A percentile compares a stretch with the other conserved stretches of the same genome.
Conservation (phyloP, 2,888 invertebrate genomes). For the Drosophila fulvimacula region DNA sequence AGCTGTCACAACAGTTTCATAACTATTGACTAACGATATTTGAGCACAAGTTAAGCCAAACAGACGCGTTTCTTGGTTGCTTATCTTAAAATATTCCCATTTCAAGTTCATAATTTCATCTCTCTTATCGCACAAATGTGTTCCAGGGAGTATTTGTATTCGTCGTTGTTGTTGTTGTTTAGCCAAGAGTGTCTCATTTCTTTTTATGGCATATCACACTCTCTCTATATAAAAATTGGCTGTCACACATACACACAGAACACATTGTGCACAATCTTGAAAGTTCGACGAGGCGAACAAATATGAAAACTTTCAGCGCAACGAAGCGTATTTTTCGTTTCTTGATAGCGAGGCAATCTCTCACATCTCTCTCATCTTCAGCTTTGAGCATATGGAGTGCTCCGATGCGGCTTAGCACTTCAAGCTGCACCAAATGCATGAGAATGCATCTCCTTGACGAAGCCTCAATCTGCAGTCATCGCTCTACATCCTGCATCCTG, state of each 20-base stretch:
- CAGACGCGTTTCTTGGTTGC: conserved; percentile 8
- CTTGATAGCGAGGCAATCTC: conserved; percentile 66
- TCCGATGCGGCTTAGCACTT: conserved; percentile 70
- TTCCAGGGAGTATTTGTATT: conserved; percentile 16
- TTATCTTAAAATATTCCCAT: conserved; percentile 23
- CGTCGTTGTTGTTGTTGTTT: conserved; percentile 16
- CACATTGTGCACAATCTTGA: conserved; percentile 39
- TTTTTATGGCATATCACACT: conserved; percentile 61
- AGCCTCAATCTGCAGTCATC: conserved; percentile 47
- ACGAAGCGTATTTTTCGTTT: conserved; percentile 61
- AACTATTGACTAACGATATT: conserved; percentile 6
- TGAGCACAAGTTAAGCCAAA: not conserved
- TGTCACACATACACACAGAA: conserved; percentile 35
- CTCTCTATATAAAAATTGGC: conserved; percentile 67
- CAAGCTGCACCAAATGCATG: conserved; percentile 73
- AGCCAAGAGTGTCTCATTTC: conserved; percentile 61
- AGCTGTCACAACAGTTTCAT: conserved; percentile 9
- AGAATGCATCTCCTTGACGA: conserved; percentile 77
- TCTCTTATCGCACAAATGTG: conserved; percentile 42
- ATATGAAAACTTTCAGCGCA: conserved; percentile 75
- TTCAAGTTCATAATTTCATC: conserved; percentile 36
- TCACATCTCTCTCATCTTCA: conserved; percentile 45
- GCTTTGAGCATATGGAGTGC: conserved; percentile 42
- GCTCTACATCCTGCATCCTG: conserved; percentile 32
- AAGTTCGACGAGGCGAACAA: conserved; percentile 74